Conservation (phyloP, 1,140 invertebrate species). For the Drosophila tropicalis region DNA sequence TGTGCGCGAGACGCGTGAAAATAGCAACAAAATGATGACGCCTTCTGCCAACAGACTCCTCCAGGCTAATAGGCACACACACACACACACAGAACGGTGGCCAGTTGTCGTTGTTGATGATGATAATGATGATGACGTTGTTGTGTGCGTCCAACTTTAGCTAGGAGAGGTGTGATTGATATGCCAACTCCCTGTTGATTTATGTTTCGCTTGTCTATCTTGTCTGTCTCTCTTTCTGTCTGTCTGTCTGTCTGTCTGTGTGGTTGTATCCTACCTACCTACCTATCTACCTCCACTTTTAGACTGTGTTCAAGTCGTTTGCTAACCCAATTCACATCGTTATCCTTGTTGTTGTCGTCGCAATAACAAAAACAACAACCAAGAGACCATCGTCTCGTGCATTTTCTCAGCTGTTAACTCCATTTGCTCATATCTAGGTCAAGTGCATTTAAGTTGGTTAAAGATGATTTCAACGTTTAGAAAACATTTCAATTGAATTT, state of each 20-base stretch:
- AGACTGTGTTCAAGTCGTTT: constrained; percentile 60
- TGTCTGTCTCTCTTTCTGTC: constrained; percentile 7
- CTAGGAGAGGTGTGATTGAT: constrained; percentile 18
- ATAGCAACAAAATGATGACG: constrained; percentile 69
- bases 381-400: constrained; percentile 44
- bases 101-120: not conserved
- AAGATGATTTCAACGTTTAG: not conserved
- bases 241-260: constrained; percentile 16
- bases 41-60: constrained; percentile 49
- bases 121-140: constrained; percentile 1
- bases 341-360: constrained; percentile 29
- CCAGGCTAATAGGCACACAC: constrained; percentile 3
- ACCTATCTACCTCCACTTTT: constrained; percentile 19
- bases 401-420: constrained; percentile 56
- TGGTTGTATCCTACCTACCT: constrained; percentile 8
- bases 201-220: constrained; percentile 6
- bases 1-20: constrained; percentile 42
- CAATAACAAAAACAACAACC: not conserved
- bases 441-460: constrained; percentile 63
- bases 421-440: constrained; percentile 62
- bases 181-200: constrained; percentile 18
- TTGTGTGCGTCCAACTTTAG: constrained; percentile 6
- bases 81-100: not conserved
- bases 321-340: constrained; percentile 73
- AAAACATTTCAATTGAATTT: not conserved